A percentile compares a stretch with the other conserved stretches of the same genome.
Evolutionary conservation across 2,888 invertebrate species (phyloP).

Genomic region (Pseudococcus viburni): DNA sequence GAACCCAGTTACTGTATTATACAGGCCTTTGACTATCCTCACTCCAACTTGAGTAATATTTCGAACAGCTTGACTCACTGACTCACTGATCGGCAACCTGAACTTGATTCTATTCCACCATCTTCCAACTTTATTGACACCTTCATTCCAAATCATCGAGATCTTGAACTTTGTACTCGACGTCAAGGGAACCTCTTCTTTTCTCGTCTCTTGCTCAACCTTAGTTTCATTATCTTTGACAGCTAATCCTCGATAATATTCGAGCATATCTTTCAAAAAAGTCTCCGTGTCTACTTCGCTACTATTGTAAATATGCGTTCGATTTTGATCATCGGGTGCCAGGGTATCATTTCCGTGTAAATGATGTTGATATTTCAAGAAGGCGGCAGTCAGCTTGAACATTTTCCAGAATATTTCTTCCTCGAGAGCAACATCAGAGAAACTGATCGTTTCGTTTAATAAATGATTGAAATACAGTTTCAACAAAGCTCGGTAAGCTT

Average conservation of each 20-base stretch:
- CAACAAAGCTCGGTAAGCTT: neutral
- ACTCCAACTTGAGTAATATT: neutral
- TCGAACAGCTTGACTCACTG: neutral
- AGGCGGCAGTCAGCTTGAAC: conserved; percentile 24
- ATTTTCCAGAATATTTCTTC: conserved; percentile 39
- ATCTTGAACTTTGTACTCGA: neutral
- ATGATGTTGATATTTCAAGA: conserved; percentile 19
- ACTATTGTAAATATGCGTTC: neutral
- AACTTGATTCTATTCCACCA: neutral
- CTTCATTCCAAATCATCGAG: neutral
- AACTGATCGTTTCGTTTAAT: neutral
- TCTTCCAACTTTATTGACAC: neutral
- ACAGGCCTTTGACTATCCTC: neutral
- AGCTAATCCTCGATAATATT: conserved; percentile 1
- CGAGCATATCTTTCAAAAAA: neutral
- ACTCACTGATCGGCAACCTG: neutral
- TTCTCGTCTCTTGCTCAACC: neutral
- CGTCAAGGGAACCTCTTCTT: neutral
- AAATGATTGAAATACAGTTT: conserved; percentile 9
- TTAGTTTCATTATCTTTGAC: neutral
- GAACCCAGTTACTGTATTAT: neutral
- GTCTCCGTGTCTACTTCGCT: conserved; percentile 1
- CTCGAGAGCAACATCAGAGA: neutral
- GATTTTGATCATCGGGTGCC: neutral
- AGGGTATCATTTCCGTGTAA: neutral